Evolutionary conservation across 2,797 vertebrate genomes (phyloP).

Genomic region (Pangasius djambal): DNA sequence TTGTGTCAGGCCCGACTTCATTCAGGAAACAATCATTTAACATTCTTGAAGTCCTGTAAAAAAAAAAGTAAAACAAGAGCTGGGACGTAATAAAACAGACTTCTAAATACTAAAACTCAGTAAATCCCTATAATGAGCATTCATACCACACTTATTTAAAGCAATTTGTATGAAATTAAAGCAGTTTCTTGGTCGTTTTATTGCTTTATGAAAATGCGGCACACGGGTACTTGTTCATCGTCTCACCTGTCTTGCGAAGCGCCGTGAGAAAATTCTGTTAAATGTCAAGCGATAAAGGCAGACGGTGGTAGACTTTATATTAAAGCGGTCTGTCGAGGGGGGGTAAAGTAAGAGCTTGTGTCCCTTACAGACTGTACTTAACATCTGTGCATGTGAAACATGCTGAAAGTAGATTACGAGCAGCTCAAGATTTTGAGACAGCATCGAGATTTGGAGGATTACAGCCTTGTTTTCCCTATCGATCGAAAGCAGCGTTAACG

Average conservation of each 20-base stretch:
- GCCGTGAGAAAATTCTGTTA: conserved; percentile 21
- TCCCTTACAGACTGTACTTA: conserved; percentile 59
- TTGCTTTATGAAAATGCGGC: background rate
- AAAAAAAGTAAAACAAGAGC: background rate
- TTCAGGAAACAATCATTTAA: background rate
- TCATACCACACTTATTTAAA: background rate
- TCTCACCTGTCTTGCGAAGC: conserved; percentile 20
- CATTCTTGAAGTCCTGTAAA: background rate
- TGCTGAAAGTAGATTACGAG: conserved; percentile 66
- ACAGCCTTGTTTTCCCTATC: conserved; percentile 52
- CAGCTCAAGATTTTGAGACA: conserved; percentile 42
- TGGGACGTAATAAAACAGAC: background rate
- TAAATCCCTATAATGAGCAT: background rate
- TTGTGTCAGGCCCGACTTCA: background rate
- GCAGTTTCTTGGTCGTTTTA: background rate
- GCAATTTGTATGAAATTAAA: conserved; percentile 11
- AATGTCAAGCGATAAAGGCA: conserved; percentile 46
- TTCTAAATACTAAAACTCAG: background rate
- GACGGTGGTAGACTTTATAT: conserved; percentile 10
- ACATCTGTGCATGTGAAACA: conserved; percentile 60
- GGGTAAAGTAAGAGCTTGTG: conserved; percentile 38
- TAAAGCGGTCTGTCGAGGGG: conserved; percentile 16
- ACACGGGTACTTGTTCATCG: background rate
- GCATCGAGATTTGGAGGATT: conserved; percentile 60
- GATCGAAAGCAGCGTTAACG: conserved; percentile 61